A percentile compares a stretch with the other conserved stretches of the same genome.
phyloP scores from a whole-genome alignment of 2,797 vertebrate genomes.

The Chromis chromis region DNA sequence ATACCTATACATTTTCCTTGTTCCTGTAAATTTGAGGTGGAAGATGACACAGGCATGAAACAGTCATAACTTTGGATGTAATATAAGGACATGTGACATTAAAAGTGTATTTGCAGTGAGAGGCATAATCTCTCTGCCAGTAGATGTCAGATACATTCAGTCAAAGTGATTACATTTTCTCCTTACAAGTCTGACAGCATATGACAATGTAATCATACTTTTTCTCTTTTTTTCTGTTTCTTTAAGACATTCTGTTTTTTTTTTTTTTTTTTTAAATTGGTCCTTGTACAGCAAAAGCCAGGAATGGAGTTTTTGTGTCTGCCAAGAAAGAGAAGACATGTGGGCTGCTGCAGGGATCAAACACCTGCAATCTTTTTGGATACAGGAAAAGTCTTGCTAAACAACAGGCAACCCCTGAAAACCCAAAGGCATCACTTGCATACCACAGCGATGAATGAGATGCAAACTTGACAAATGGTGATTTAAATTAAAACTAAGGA shows the following conservation, averaged over 20 bases:
- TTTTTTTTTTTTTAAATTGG: not conserved
- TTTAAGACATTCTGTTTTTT: not conserved
- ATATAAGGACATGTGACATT: not conserved
- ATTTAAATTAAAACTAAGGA: conserved; percentile 35
- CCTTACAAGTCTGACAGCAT: not conserved
- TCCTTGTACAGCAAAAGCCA: not conserved
- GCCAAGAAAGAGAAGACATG: not conserved
- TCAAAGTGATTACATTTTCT: conserved; percentile 1
- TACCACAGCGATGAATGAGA: not conserved
- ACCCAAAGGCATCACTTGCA: conserved; percentile 10
- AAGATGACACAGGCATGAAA: not conserved
- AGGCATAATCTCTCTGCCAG: not conserved
- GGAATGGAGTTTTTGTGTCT: not conserved
- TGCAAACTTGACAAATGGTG: conserved; percentile 11
- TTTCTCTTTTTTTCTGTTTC: not conserved
- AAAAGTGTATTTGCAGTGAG: conserved; percentile 13
- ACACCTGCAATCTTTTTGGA: conserved; percentile 18
- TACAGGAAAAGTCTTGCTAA: not conserved
- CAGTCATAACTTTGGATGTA: not conserved
- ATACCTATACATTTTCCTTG: not conserved
- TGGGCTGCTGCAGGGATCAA: conserved; percentile 19
- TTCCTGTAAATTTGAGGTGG: conserved; percentile 11
- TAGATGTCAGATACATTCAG: conserved; percentile 38
- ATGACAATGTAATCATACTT: not conserved
- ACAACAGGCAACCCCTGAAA: conserved; percentile 17